Evolutionary conservation across 1,140 invertebrate species (phyloP), one percentile per base, ranked within the genome.

Genomic region (Scylla paramamosain): DNA sequence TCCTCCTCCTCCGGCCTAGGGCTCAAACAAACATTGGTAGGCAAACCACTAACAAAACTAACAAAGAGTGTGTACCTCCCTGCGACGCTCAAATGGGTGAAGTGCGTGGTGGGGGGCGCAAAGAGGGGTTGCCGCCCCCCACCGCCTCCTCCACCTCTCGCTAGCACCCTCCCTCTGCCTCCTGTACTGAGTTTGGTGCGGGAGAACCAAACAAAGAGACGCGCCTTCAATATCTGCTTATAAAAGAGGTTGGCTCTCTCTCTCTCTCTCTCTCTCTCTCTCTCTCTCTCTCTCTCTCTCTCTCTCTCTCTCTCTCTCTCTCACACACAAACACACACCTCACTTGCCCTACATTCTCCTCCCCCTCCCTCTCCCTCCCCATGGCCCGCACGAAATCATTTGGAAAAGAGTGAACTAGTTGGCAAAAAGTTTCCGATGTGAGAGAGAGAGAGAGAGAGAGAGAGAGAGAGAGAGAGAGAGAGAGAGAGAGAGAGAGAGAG

Each of bases 1-100:
- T 77, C 67, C 67, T n/a, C 67, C 16, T n/a, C 67, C 67, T 77
- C 20, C 52, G 10, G 2, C 52, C 52, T 59, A 20, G 16, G 52
- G 20, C 67, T 77, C 67, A n/a, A n/a, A 77, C 67, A 77, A 77
- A 77, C 67, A 77, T n/a, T 25, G 67, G 67, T n/a, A 77, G 67
- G 67, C 67, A 77, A 77, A n/a, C 67, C 67, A 77, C 67, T 77
- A 77, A 77, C 67, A 77, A n/a, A 77, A 77, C 67, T 77, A 77
- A 77, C 67, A 77, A 77, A 77, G n/a, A n/a, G 25, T 77, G 67
- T 77, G 67, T 77, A 77, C 67, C 20, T 77, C 67, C 20, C 0
- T 1, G 67, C 20, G 67, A 77, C 20, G 20, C n/a, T 77, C 20
- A 77, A 77, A 77, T 25, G n/a, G 67, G 67, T n/a, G 67, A n/a